Evolutionary conservation across 2,888 invertebrate species (phyloP).

Genomic region (Barypeithes pellucidus): DNA sequence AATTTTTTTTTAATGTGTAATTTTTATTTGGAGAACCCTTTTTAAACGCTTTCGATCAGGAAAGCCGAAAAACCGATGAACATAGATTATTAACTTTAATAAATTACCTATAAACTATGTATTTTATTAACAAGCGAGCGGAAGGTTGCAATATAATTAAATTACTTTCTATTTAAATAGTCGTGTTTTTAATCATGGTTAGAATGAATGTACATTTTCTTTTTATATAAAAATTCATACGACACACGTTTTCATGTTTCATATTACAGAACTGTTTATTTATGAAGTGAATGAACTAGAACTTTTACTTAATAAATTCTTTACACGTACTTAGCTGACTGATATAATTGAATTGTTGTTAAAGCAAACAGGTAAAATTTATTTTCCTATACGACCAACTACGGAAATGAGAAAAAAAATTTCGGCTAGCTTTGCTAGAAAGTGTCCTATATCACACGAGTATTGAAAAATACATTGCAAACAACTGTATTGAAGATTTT

Average conservation of each 20-base stretch:
- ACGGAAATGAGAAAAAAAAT: no score
- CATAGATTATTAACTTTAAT: background rate
- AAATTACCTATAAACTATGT: no score
- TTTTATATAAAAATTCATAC: slow-evolving; percentile 15
- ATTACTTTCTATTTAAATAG: slow-evolving; percentile 19
- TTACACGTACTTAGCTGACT: background rate
- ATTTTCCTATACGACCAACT: no score
- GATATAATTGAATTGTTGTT: background rate
- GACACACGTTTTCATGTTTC: background rate
- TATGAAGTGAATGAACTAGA: slow-evolving; percentile 7
- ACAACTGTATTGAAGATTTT: no score
- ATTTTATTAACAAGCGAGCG: background rate
- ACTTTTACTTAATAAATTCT: slow-evolving; percentile 2
- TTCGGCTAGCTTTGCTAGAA: no score
- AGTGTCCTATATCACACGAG: no score
- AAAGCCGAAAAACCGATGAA: no score
- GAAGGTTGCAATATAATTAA: slow-evolving; percentile 11
- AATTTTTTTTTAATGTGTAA: no score
- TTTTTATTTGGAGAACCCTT: no score
- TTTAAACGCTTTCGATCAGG: no score
- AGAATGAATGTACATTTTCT: slow-evolving; percentile 2
- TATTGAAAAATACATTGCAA: no score
- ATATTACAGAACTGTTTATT: slow-evolving; percentile 4
- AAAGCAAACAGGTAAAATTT: no score
- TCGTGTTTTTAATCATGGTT: background rate